Conservation (phyloP, 2,113 vertebrate species). For the Panurus biarmicus region DNA sequence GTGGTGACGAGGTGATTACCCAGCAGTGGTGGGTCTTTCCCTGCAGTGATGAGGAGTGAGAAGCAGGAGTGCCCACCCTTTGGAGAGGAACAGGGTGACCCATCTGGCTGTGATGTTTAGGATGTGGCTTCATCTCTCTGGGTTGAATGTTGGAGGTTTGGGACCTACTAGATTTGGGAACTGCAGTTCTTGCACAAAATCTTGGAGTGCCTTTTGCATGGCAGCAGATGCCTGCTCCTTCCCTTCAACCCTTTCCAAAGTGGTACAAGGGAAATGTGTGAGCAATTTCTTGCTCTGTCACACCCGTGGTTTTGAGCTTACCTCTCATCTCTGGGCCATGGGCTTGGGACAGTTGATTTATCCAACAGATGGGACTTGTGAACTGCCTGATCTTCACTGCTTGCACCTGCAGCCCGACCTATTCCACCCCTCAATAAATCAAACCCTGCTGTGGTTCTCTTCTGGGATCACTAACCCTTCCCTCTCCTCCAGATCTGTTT, state of each 20-base stretch:
- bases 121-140: background rate
- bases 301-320: background rate
- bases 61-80: background rate
- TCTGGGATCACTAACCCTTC: background rate
- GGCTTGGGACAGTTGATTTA: background rate
- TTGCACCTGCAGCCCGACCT: background rate
- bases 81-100: background rate
- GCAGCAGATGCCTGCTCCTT: background rate
- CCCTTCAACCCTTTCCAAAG: background rate
- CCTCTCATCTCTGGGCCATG: background rate
- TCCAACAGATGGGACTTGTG: background rate
- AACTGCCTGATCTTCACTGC: background rate
- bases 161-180: background rate
- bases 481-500: background rate
- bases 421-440: background rate
- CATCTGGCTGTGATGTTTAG: background rate
- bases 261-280: background rate
- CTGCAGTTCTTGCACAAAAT: background rate
- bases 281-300: background rate
- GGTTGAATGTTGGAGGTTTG: background rate
- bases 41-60: fast-evolving
- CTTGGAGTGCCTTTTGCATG: background rate
- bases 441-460: background rate
- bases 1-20: background rate
- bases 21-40: background rate